phyloP scores from a whole-genome alignment of 1,140 invertebrate species.

The Stegodyphus mimosarum region DNA sequence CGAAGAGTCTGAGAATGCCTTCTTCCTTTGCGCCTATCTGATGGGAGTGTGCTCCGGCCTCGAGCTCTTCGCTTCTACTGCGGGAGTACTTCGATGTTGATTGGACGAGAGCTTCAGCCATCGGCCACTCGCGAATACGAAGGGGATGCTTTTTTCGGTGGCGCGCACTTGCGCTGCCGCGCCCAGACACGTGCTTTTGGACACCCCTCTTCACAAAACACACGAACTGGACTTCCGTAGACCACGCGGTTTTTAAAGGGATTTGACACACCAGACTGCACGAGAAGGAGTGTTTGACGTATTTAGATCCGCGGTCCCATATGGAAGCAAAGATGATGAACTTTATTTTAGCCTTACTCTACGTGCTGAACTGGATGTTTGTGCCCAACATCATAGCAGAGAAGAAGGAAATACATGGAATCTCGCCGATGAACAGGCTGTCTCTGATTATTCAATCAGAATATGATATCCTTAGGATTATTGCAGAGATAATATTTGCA shows the following conservation, averaged over 20 bases:
- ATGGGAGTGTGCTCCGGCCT: conserved; percentile 11
- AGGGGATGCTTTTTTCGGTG: conserved; percentile 22
- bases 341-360: too few relatives aligned
- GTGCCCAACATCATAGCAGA: too few relatives aligned
- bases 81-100: conserved; percentile 1
- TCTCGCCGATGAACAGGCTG: too few relatives aligned
- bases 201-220: neutral
- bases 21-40: conserved; percentile 22
- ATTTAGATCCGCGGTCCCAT: too few relatives aligned
- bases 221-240: neutral
- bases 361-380: too few relatives aligned
- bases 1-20: neutral
- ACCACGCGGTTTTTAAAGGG: conserved; percentile 8
- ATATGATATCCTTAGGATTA: too few relatives aligned
- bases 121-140: conserved; percentile 21
- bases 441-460: too few relatives aligned
- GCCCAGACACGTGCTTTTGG: conserved; percentile 10
- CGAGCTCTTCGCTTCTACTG: conserved; percentile 4
- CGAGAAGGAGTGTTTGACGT: too few relatives aligned
- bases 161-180: conserved; percentile 15
- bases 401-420: too few relatives aligned
- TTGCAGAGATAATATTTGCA: too few relatives aligned
- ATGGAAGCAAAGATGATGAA: too few relatives aligned
- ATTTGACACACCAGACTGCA: neutral
- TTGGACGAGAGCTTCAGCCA: conserved; percentile 24